phyloP scores from a whole-genome alignment of 2,113 vertebrate species.

The Trematocara nigrifrons region DNA sequence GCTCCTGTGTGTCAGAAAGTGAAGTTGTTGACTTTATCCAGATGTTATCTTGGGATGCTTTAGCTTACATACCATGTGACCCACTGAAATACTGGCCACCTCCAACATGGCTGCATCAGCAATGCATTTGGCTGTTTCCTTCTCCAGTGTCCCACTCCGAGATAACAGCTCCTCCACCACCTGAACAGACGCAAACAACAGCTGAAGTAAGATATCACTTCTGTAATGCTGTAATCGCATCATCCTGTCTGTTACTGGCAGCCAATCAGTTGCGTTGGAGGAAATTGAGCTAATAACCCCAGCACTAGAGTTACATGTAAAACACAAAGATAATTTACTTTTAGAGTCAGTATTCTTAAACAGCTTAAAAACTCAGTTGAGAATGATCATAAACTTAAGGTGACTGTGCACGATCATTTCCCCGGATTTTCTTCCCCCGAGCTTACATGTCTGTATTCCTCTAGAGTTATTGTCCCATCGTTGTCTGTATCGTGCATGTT shows the following conservation, averaged over 20 bases:
- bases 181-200: slow-evolving; percentile 54
- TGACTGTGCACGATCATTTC: not conserved
- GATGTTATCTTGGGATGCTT: not conserved
- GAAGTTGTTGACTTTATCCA: not conserved
- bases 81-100: slow-evolving; percentile 88
- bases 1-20: slow-evolving; percentile 69
- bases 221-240: not conserved
- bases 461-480: slow-evolving; percentile 90
- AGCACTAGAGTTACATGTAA: not conserved
- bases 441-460: slow-evolving; percentile 92
- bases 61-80: slow-evolving; percentile 81
- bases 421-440: not conserved
- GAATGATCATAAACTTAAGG: not conserved
- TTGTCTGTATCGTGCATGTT: slow-evolving; percentile 97
- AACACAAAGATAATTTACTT: not conserved
- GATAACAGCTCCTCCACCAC: slow-evolving; percentile 93
- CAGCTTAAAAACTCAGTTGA: not conserved
- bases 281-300: not conserved
- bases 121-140: slow-evolving; percentile 83
- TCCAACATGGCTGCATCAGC: slow-evolving; percentile 97
- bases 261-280: not conserved
- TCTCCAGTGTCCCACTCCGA: slow-evolving; percentile 80
- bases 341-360: not conserved
- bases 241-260: not conserved
- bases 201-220: not conserved